These are phyloP conservation scores for Engystomops pustulosus DNA, from an alignment of 2,113 vertebrate genomes.

Conservation along the genomic window DNA sequence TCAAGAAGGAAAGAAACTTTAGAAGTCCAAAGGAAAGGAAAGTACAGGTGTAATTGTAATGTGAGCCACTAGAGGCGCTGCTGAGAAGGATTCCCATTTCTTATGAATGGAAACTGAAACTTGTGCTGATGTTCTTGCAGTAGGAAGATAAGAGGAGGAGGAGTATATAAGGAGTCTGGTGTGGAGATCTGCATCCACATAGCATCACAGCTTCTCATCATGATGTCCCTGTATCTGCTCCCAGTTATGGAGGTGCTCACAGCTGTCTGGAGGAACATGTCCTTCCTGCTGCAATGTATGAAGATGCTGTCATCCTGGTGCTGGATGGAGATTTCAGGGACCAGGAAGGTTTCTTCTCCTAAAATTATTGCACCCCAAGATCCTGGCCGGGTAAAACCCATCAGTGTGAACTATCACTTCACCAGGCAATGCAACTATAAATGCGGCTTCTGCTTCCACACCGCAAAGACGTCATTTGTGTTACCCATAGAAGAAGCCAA, in stretches of 20 bases:
- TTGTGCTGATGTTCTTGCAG: rapidly evolving
- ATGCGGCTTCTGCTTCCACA: conserved; percentile 97
- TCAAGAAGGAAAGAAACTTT: no score
- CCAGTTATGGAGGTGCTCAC: conserved; percentile 37
- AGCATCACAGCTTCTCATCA: background rate
- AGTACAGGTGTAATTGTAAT: background rate
- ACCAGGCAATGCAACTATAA: conserved; percentile 92
- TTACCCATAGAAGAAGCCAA: conserved; percentile 87
- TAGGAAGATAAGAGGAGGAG: background rate
- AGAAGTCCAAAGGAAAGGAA: background rate
- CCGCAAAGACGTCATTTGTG: conserved; percentile 91
- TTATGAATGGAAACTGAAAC: conserved; percentile 63
- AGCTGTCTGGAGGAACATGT: conserved; percentile 59
- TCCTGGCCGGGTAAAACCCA: conserved; percentile 65
- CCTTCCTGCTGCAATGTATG: conserved; percentile 3
- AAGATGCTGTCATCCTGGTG: conserved; percentile 2
- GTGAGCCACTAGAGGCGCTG: conserved; percentile 8
- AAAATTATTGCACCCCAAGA: background rate
- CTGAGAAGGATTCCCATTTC: conserved; percentile 20
- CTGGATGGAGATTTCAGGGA: conserved; percentile 8
- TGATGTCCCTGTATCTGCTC: conserved; percentile 27
- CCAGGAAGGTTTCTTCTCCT: background rate
- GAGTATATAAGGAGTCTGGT: background rate
- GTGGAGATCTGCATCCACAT: background rate
- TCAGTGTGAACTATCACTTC: conserved; percentile 94